phyloP scores from a whole-genome alignment of 2,888 invertebrate genomes.

The Galerucella pusilla region DNA sequence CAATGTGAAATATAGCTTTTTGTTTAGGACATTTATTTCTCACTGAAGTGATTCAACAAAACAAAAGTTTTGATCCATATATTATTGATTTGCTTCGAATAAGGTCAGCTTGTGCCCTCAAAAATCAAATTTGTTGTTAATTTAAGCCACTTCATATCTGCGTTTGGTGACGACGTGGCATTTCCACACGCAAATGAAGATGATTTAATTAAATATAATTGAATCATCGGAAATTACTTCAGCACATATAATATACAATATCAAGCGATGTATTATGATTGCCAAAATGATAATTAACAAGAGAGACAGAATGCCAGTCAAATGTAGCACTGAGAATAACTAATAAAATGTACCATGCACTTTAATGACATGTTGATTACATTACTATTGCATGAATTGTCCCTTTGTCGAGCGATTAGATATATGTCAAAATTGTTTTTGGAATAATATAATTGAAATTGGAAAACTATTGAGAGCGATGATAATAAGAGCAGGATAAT shows the following conservation, averaged over 20 bases:
- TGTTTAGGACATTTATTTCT: neutral
- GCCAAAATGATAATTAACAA: conserved; percentile 28
- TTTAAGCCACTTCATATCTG: neutral
- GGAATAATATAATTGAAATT: neutral
- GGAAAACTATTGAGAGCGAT: neutral
- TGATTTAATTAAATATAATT: conserved; percentile 30
- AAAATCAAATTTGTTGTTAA: neutral
- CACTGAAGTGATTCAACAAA: too few relatives aligned
- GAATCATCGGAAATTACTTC: conserved; percentile 27
- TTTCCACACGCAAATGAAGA: conserved; percentile 23
- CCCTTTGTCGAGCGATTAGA: neutral
- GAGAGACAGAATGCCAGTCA: neutral
- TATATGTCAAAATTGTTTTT: neutral
- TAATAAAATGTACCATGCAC: neutral
- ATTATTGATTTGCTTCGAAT: too few relatives aligned
- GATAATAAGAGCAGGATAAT: neutral
- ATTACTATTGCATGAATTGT: conserved; percentile 4
- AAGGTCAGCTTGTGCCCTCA: too few relatives aligned
- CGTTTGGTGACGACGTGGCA: neutral
- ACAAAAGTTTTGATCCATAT: too few relatives aligned
- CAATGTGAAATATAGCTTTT: too few relatives aligned
- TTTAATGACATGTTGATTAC: neutral
- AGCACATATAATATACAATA: conserved; percentile 16
- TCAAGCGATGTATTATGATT: conserved; percentile 29
- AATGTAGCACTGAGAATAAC: conserved; percentile 3